Conservation (phyloP, 2,113 vertebrate species). For the Microcebus ravelobensis region DNA sequence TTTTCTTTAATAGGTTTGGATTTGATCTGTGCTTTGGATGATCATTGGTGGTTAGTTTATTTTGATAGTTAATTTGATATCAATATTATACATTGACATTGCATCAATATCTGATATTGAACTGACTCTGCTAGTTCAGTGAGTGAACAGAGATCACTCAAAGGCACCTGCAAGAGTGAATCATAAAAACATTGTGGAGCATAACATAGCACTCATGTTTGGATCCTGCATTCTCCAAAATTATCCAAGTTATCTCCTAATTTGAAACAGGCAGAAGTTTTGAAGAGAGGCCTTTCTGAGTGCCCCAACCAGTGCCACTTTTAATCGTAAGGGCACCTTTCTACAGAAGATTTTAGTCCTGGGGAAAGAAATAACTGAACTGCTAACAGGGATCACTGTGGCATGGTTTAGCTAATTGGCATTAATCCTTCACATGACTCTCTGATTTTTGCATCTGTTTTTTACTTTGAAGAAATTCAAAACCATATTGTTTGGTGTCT, state of each 20-base stretch:
- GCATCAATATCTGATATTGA: not conserved
- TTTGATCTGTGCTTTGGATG: not conserved
- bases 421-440: not conserved
- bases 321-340: not conserved
- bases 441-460: not conserved
- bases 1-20: not conserved
- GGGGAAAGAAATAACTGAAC: not conserved
- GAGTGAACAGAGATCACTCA: not conserved
- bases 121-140: not conserved
- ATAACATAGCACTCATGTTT: not conserved
- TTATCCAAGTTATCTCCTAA: not conserved
- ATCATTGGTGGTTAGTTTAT: not conserved
- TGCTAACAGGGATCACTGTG: not conserved
- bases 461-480: not conserved
- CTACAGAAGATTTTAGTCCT: not conserved
- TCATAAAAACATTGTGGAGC: not conserved
- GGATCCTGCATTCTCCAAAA: not conserved
- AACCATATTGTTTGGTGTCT: not conserved
- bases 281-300: not conserved
- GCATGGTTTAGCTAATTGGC: not conserved
- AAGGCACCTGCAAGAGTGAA: not conserved
- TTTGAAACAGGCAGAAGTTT: not conserved
- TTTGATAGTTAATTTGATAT: not conserved
- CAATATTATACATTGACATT: not conserved
- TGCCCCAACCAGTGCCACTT: not conserved